Conservation (phyloP, 2,888 invertebrate species). For the Maniola hyperantus region DNA sequence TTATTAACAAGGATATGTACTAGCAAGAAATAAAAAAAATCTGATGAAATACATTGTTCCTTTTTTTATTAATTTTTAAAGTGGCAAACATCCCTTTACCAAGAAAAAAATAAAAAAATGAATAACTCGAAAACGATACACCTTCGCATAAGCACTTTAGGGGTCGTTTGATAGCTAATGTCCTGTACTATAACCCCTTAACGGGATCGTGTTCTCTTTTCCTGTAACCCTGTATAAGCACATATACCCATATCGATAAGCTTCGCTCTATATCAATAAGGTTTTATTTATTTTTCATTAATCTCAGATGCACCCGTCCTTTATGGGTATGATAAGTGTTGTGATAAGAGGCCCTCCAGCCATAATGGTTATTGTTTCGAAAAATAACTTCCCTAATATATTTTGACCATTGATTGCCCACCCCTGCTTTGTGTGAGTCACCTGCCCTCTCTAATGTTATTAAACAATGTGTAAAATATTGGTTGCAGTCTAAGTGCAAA, state of each 20-base stretch:
- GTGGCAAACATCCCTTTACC: no score
- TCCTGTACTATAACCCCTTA: no score
- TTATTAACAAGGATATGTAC: no score
- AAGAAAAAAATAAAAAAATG: no score
- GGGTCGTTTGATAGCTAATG: no score
- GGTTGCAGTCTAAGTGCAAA: background rate
- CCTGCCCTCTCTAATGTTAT: conserved; percentile 38
- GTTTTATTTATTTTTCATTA: conserved; percentile 33
- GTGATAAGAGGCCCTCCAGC: conserved; percentile 44
- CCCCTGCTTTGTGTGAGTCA: conserved; percentile 44
- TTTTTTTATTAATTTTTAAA: no score
- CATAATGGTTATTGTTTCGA: conserved; percentile 44
- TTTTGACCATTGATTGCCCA: conserved; percentile 30
- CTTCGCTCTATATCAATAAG: conserved; percentile 13
- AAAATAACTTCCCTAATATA: conserved; percentile 36
- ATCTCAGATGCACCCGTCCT: conserved; percentile 35
- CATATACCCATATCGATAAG: background rate
- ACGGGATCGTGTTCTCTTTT: no score
- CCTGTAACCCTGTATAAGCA: no score
- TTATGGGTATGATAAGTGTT: conserved; percentile 40
- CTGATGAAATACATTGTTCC: no score
- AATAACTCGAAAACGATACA: no score
- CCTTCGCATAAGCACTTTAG: no score
- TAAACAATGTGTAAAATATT: conserved; percentile 24
- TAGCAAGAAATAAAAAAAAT: no score